Evolutionary conservation across 2,888 invertebrate species (phyloP), one percentile per base, ranked within the genome.

Genomic region (Odontomyia ornata): DNA sequence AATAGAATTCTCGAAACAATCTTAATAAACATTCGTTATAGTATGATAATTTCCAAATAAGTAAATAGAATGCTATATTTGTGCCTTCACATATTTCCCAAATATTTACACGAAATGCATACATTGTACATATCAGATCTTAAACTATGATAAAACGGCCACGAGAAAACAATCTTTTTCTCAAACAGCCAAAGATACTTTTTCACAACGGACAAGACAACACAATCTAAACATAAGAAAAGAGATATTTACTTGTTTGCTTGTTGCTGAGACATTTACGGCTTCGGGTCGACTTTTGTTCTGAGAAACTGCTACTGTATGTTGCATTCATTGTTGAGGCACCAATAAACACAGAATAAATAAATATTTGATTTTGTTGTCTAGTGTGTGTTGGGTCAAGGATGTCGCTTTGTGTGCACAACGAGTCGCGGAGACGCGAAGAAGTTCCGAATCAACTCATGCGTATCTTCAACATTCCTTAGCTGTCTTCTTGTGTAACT

Each of bases 301-400:
- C 56, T 27, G 0, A 23, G 57, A 72, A 72, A 72, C 28, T 72
- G 72, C 72, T 72, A 72, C 72, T 72, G 72, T 72, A 28, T 25
- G 13, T 69, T 69, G 25, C n/a, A 47, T 25, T 47, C 69, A 69
- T 69, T 69, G 25, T 47, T 46, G 18, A n/a, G n/a, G 46, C 9
- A 47, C 1, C 25, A 23, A 25, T 7, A 69, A 25, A 47, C 43
- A 43, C 18, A 23, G 11, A n/a, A 46, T 18, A 11, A 15, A 23
- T 21, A 69, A 69, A 69, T 69, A 69, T 69, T 69, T 46, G 47
- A 25, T 27, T 69, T 21, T 67, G 7, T 15, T 64, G 25, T 65
- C n/a, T 27, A 52, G 71, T 52, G 46, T 52, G 25, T 18, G 25
- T 27, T 3, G 47, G 71, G 47, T 52, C 28, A 27, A 28, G 67